A percentile compares a stretch with the other conserved stretches of the same genome.
Conservation (phyloP, 2,888 invertebrate species). For the Drosophila borborema region DNA sequence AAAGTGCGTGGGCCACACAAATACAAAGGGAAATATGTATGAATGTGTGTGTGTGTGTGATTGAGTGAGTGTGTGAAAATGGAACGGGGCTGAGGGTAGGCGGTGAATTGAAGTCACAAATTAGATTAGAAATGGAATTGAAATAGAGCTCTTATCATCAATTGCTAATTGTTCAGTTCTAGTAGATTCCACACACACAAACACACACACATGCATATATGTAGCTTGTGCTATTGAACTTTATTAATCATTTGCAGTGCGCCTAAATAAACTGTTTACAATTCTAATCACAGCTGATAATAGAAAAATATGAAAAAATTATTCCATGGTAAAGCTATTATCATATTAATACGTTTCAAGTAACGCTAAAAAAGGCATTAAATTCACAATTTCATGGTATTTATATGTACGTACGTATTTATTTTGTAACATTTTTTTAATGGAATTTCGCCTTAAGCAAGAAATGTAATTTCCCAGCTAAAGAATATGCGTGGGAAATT, state of each 20-base stretch:
- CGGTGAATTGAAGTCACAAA: neutral
- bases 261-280: slow-evolving; percentile 14
- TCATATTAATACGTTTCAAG: neutral
- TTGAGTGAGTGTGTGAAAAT: neutral
- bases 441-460: neutral
- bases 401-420: neutral
- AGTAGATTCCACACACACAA: neutral
- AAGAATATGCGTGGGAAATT: slow-evolving; percentile 9
- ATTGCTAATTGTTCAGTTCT: slow-evolving; percentile 16
- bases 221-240: slow-evolving; percentile 12
- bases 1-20: slow-evolving; percentile 51
- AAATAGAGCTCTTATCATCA: slow-evolving; percentile 1
- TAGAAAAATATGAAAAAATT: neutral
- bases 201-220: neutral
- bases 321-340: slow-evolving; percentile 9
- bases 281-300: slow-evolving; percentile 17
- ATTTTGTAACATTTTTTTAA: neutral
- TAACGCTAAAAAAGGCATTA: neutral
- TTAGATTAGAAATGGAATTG: slow-evolving; percentile 11
- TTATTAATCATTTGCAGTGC: slow-evolving; percentile 4
- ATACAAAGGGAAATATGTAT: neutral
- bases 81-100: neutral
- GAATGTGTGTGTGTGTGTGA: neutral
- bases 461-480: neutral
- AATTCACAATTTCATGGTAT: neutral